A percentile compares a stretch with the other conserved stretches of the same genome.
These are phyloP conservation scores for Babylonia areolata DNA, from an alignment of 1,140 invertebrate species.

Conservation along the genomic window DNA sequence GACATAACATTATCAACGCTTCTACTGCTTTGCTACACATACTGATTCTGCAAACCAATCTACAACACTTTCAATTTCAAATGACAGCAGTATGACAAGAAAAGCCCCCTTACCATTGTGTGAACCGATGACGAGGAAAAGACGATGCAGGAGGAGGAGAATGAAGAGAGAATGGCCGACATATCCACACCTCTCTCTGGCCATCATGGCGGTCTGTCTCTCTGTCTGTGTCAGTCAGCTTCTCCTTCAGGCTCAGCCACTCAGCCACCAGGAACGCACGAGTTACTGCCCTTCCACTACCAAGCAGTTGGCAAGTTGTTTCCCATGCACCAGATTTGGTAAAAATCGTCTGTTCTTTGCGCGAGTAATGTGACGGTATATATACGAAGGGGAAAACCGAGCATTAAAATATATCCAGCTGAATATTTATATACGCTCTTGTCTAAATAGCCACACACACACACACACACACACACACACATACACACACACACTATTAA, in stretches of 20 bases:
- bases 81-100: background rate
- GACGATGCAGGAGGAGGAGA: background rate
- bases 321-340: background rate
- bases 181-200: background rate
- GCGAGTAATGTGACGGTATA: too few relatives aligned
- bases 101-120: background rate
- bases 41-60: too few relatives aligned
- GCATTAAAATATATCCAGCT: too few relatives aligned
- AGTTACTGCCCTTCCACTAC: background rate
- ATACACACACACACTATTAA: too few relatives aligned
- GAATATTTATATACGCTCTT: too few relatives aligned
- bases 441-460: too few relatives aligned
- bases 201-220: background rate
- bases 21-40: too few relatives aligned
- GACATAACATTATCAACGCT: too few relatives aligned
- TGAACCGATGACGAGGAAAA: background rate
- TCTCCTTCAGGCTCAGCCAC: background rate
- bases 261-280: background rate
- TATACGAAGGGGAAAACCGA: too few relatives aligned
- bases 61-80: background rate
- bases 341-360: too few relatives aligned
- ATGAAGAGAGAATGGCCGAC: background rate
- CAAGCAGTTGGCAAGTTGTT: background rate
- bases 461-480: too few relatives aligned
- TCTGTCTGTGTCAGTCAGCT: background rate